Base-by-base conservation (phyloP, 2,888 invertebrate genomes). In the Myopa tessellatipennis region DNA sequence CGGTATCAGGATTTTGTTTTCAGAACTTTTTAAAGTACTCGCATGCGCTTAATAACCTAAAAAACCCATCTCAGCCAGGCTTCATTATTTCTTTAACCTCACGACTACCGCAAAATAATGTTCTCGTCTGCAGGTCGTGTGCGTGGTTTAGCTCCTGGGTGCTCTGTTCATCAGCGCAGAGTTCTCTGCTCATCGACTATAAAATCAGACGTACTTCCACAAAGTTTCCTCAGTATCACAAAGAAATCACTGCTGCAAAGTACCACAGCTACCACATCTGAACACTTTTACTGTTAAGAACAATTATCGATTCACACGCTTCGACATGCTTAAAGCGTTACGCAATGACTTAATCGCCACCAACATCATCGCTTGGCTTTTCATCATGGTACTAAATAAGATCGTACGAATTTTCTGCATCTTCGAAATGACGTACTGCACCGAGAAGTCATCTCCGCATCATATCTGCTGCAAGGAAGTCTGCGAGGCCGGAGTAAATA, bases 301-400 rank as follows among this genome's bases (percentile, higher is more conserved):
- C 36, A 45, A 34, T 8, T 14, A 38, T 14, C 61, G n/a, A 61
- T 61, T 34, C 4, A 61, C 10, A 26, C 61, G 38, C 55, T 55
- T 55, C 73, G 77, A 70, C 58, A 81, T 85, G 78, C 84, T 85
- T 79, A 82, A 85, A 77, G 83, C 83, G 68, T 83, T 83, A 40
- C 82, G 86, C 76, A 86, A 83, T 77, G 84, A 86, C 83, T 79
- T 87, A 63, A 81, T 83, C 68, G 85, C 83, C 58, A 85, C 83
- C 82, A 86, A 85, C 69, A 76, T 87, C 74, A 74, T 87, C 38
- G 82, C 85, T 10, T 80, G 85, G 34, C 77, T 86, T 16, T 76
- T 87, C 78, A 87, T 85, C 77, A 85, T 83, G 4, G 77, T 86
- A 18, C 81, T 87, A 80, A 83, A 83, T 36, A 86, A 87, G 79